Evolutionary conservation across 2,888 invertebrate species (phyloP).

Genomic region (Drosophila borealis): DNA sequence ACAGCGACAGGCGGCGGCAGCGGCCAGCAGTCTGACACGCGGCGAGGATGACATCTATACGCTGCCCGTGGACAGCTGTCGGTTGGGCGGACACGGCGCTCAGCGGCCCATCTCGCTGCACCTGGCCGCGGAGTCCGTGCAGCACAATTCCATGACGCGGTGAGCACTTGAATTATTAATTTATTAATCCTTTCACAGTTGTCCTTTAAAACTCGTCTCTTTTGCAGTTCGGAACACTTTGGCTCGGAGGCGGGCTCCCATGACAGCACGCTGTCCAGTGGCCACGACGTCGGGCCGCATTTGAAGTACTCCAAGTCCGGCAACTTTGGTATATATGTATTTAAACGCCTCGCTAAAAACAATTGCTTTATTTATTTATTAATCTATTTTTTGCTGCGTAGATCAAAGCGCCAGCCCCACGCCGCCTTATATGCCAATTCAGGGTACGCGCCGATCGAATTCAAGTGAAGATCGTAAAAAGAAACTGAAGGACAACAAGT

Average conservation of each 20-base stretch:
- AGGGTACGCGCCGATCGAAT: slow-evolving; percentile 89
- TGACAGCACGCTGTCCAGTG: slow-evolving; percentile 74
- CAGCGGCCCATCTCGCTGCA: slow-evolving; percentile 75
- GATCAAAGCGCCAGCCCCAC: slow-evolving; percentile 86
- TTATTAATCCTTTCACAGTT: rapidly evolving
- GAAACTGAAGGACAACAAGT: slow-evolving; percentile 87
- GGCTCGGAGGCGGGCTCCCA: slow-evolving; percentile 81
- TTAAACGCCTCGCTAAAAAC: slow-evolving; percentile 25
- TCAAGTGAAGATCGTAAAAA: slow-evolving; percentile 87
- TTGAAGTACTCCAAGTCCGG: slow-evolving; percentile 82
- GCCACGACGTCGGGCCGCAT: slow-evolving; percentile 75
- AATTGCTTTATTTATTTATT: slow-evolving; percentile 3
- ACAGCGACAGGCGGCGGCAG: slow-evolving; percentile 50
- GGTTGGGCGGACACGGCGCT: slow-evolving; percentile 60
- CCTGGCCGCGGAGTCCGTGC: slow-evolving; percentile 71
- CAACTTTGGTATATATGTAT: slow-evolving; percentile 84
- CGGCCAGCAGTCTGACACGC: slow-evolving; percentile 42
- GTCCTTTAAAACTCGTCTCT: neutral
- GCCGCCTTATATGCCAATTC: slow-evolving; percentile 92
- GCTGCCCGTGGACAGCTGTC: slow-evolving; percentile 83
- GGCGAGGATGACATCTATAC: slow-evolving; percentile 84
- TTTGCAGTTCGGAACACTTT: slow-evolving; percentile 77
- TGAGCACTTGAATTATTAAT: slow-evolving; percentile 16
- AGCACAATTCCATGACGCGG: slow-evolving; percentile 82
- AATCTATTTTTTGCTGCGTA: slow-evolving; percentile 28